Evolutionary conservation across 2,113 vertebrate species (phyloP), one percentile per base, ranked within the genome.

Genomic region (Turnix velox): DNA sequence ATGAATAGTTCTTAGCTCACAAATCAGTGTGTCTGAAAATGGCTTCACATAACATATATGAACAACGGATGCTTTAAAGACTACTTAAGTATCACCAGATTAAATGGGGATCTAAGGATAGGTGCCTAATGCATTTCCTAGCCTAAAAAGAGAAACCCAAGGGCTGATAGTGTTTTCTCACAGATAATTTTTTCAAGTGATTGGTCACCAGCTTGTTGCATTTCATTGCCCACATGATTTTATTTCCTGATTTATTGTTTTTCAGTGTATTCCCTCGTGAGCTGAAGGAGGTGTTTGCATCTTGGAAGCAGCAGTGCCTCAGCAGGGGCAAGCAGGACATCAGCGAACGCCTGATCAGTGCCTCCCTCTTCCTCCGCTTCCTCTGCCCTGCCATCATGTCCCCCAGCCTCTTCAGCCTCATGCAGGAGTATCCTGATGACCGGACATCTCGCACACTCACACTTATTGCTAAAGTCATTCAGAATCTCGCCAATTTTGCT

Each of bases 371-470:
- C 96, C 98, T 99, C 33, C 99, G 99, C 30, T 99, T 99, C 96
- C 98, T 99, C 48, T 99, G 99, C 61, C 99, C 99, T 0, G 98
- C 99, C 90, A 99, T 99, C 95, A 99, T 99, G 99, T 99, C 99
- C 6, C 99, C 99, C 43, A 99, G 99, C 23, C 99, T 99, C 78
- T 99, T 99, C 94, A 98, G 89, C 96, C 98, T 99, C 65, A 99
- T 98, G 97, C 99, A 99, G 97, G 99, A 99, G 69, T 99, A 99
- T 2, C 99, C 99, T 0, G 99, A 99, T 8, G 98, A 99, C 95
- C 98, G 98, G 23, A 99, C 99, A 0, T 98, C 99, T 17, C 98
- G 99, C 14, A 99, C 99, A 0, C 98, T 99, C 77, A 99, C 99
- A 2, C 98, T 99, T 62, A 99, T 99, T 40, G 99, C 99, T 77